A percentile compares a stretch with the other conserved stretches of the same genome.
These are phyloP conservation scores for Eidolon helvum DNA, from an alignment of 2,113 vertebrate species.

Conservation along the genomic window DNA sequence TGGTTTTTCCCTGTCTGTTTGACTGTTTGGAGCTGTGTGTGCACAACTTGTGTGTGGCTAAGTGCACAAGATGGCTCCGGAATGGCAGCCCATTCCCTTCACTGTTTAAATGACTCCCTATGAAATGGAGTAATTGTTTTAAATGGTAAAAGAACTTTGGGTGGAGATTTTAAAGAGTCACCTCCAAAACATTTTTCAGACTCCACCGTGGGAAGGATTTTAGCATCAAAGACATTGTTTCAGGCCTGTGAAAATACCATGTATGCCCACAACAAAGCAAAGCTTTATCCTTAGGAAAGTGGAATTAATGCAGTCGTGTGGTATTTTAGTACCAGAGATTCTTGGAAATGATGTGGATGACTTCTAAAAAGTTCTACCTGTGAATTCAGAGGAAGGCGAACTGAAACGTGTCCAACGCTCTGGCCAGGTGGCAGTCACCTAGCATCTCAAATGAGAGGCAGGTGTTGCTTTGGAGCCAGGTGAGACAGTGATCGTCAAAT, in stretches of 20 bases:
- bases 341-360: slow-evolving; percentile 48
- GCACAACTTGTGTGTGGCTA: not conserved
- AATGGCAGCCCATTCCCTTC: not conserved
- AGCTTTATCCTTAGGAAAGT: slow-evolving; percentile 28
- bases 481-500: slow-evolving; percentile 34
- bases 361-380: not conserved
- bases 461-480: not conserved
- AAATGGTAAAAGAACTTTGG: not conserved
- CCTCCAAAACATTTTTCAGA: not conserved
- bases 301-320: not conserved
- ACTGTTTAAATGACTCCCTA: not conserved
- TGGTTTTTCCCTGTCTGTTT: not conserved
- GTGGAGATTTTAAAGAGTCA: not conserved
- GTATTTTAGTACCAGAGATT: slow-evolving; percentile 46
- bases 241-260: not conserved
- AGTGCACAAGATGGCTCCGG: not conserved
- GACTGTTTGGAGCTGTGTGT: not conserved
- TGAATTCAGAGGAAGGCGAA: not conserved
- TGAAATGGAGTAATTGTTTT: not conserved
- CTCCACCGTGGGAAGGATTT: not conserved
- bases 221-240: slow-evolving; percentile 27
- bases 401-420: not conserved
- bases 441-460: slow-evolving; percentile 38
- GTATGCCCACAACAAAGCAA: not conserved
- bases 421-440: not conserved